Conservation (phyloP, 2,888 invertebrate genomes). For the Argynnis bischoffii region DNA sequence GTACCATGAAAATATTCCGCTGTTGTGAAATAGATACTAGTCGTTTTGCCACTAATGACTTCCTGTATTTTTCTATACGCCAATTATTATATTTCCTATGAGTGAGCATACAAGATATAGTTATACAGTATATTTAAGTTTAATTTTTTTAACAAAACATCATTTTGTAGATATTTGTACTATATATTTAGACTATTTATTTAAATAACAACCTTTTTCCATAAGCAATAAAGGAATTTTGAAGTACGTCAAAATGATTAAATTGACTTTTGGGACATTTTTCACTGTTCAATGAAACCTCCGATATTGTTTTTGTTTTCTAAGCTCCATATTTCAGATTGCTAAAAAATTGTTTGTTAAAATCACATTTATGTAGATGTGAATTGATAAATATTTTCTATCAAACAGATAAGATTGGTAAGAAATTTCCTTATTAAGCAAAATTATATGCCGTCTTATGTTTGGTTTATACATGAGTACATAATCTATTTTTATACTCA, state of each 20-base stretch:
- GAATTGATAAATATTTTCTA: too few relatives aligned
- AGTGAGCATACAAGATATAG: conserved; percentile 66
- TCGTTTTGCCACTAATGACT: conserved; percentile 77
- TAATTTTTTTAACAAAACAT: conserved; percentile 27
- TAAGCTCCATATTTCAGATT: too few relatives aligned
- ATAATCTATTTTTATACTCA: conserved; percentile 12
- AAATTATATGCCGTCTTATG: neutral
- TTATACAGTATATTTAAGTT: conserved; percentile 27
- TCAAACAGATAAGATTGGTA: neutral
- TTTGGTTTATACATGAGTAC: neutral
- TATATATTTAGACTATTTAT: neutral
- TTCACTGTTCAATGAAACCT: too few relatives aligned
- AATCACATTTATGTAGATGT: too few relatives aligned
- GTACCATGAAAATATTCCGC: conserved; percentile 48
- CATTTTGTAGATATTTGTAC: conserved; percentile 6
- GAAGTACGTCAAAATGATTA: too few relatives aligned
- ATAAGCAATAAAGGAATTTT: too few relatives aligned
- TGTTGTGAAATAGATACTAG: conserved; percentile 72
- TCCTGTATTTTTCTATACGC: conserved; percentile 77
- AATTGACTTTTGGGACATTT: too few relatives aligned
- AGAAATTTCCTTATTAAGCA: neutral
- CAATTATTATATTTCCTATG: conserved; percentile 78
- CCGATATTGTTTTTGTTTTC: too few relatives aligned
- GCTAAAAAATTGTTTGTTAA: too few relatives aligned
- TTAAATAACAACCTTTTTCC: neutral